Evolutionary conservation across 1,140 invertebrate genomes (phyloP).

Genomic region (Drosophila obscura): DNA sequence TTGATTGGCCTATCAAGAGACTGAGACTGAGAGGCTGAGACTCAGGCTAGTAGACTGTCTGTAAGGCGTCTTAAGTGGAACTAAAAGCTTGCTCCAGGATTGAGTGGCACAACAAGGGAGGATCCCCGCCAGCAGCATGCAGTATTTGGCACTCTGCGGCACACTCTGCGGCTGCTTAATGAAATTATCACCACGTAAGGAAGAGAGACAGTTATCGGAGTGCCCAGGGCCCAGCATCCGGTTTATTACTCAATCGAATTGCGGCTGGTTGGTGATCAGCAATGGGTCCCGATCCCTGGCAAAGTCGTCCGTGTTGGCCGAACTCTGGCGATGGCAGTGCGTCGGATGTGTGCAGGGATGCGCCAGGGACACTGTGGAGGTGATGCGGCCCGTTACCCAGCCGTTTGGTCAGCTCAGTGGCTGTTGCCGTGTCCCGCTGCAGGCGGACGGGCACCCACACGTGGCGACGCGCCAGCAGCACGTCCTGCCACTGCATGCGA

Average conservation of each 20-base stretch:
- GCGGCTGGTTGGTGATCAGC: slow-evolving; percentile 44
- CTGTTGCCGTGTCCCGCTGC: not conserved
- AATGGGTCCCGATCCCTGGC: slow-evolving; percentile 47
- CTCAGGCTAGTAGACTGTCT: no score
- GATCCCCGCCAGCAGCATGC: no score
- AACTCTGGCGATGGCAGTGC: slow-evolving; percentile 42
- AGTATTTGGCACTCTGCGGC: no score
- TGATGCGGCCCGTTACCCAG: not conserved
- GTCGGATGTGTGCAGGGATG: slow-evolving; percentile 9
- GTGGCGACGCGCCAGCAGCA: slow-evolving; percentile 38
- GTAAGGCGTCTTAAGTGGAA: no score
- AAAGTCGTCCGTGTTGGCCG: slow-evolving; percentile 34
- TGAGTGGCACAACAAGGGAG: no score
- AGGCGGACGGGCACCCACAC: slow-evolving; percentile 46
- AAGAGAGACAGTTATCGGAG: no score
- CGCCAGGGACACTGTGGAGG: not conserved
- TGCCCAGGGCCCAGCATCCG: no score
- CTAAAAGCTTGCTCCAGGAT: no score
- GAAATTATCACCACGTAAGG: no score
- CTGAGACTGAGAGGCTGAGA: no score
- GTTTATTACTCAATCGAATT: not conserved
- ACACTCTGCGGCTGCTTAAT: no score
- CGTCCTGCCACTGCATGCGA: slow-evolving; percentile 55
- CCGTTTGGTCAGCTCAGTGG: not conserved
- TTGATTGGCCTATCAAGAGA: no score